Conservation (phyloP, 2,888 invertebrate species). For the Desoria tigrina region DNA sequence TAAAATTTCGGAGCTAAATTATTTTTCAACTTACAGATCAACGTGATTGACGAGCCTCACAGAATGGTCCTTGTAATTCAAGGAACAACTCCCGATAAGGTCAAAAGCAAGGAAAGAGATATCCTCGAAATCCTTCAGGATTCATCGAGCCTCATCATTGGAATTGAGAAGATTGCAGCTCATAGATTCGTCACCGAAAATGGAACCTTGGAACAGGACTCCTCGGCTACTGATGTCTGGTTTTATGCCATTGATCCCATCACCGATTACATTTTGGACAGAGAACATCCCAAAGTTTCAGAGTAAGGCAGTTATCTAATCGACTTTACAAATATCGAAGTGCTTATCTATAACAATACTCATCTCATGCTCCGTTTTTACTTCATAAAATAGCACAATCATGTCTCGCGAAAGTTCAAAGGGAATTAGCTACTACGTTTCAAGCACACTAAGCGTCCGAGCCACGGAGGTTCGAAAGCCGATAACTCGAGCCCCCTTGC, state of each 20-base stretch:
- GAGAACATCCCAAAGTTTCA: slow-evolving; percentile 71
- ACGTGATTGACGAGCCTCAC: slow-evolving; percentile 75
- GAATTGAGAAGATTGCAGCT: slow-evolving; percentile 80
- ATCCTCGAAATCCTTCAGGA: slow-evolving; percentile 69
- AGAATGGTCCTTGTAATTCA: slow-evolving; percentile 76
- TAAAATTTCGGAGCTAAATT: background rate
- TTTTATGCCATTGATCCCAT: slow-evolving; percentile 80
- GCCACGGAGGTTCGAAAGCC: slow-evolving; percentile 70
- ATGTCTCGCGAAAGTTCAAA: slow-evolving; percentile 66
- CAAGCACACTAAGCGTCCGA: slow-evolving; percentile 68
- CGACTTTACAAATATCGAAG: background rate
- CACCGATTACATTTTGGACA: slow-evolving; percentile 70
- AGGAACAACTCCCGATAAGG: slow-evolving; percentile 71
- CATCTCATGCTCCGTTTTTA: background rate
- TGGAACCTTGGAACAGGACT: slow-evolving; percentile 70
- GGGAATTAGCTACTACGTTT: slow-evolving; percentile 69
- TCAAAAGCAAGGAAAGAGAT: slow-evolving; percentile 63
- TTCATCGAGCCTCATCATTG: slow-evolving; percentile 72
- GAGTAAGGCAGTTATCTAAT: too few relatives aligned
- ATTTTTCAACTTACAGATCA: slow-evolving; percentile 61
- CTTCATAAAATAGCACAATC: slow-evolving; percentile 59
- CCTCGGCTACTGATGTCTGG: slow-evolving; percentile 80
- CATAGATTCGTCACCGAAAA: slow-evolving; percentile 68
- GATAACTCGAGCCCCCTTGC: slow-evolving; percentile 55
- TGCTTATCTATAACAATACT: slow-evolving; percentile 6